These are phyloP conservation scores for Polydrusus cervinus DNA, from an alignment of 2,888 invertebrate species.

Conservation along the genomic window DNA sequence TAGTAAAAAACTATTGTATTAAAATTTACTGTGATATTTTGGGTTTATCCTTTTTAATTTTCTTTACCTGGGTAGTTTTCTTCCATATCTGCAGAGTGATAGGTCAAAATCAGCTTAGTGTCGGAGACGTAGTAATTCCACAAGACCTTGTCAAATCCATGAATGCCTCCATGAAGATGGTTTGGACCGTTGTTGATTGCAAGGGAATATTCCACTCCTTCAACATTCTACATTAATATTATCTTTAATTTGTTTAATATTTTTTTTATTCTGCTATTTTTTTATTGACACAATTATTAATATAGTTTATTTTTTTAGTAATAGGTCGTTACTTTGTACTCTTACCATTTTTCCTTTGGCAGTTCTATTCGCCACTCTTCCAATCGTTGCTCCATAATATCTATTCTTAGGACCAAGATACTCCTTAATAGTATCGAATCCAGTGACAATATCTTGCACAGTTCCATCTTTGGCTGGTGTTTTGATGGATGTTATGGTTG, in stretches of 20 bases:
- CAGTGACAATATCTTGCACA: constrained; percentile 56
- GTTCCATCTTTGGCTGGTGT: constrained; percentile 76
- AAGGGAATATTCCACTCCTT: constrained; percentile 75
- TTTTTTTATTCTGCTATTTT: not conserved
- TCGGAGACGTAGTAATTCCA: constrained; percentile 55
- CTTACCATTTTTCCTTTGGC: constrained; percentile 55
- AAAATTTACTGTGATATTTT: not conserved
- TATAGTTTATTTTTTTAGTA: too few relatives aligned
- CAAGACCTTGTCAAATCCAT: constrained; percentile 84
- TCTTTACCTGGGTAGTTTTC: constrained; percentile 88
- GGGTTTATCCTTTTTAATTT: not conserved
- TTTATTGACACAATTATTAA: not conserved
- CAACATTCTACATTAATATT: constrained; percentile 72
- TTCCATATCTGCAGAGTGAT: constrained; percentile 84
- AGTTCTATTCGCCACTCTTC: constrained; percentile 57
- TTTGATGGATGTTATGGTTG: constrained; percentile 84
- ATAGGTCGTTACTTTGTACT: too few relatives aligned
- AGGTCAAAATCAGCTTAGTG: constrained; percentile 79
- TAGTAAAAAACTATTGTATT: too few relatives aligned
- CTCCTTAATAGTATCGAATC: constrained; percentile 56
- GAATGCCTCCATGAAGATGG: constrained; percentile 88
- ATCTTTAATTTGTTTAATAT: constrained; percentile 56
- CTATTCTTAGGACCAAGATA: constrained; percentile 55
- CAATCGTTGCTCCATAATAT: constrained; percentile 57
- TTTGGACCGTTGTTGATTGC: constrained; percentile 80